Evolutionary conservation across 2,888 invertebrate species (phyloP).

Genomic region (Acanthococcus lagerstroemiae): DNA sequence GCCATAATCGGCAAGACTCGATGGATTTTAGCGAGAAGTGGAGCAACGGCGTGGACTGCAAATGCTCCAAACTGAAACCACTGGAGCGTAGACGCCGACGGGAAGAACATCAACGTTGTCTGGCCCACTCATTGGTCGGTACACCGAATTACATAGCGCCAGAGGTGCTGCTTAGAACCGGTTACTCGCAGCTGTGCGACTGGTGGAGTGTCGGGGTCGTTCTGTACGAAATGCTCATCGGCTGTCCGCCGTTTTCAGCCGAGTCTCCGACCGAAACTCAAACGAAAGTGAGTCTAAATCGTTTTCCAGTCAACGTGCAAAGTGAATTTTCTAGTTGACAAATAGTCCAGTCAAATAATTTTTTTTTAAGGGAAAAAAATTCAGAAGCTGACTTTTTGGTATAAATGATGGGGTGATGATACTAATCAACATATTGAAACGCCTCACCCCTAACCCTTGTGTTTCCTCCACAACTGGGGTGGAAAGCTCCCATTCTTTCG

Average conservation of each 20-base stretch:
- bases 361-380: no score
- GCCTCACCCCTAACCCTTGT: no score
- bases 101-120: constrained; percentile 81
- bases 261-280: constrained; percentile 92
- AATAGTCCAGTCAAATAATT: no score
- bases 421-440: no score
- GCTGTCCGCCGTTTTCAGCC: constrained; percentile 94
- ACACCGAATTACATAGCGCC: constrained; percentile 99
- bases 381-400: no score
- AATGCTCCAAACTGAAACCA: constrained; percentile 65
- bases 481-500: no score
- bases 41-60: constrained; percentile 53
- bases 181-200: constrained; percentile 91
- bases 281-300: constrained; percentile 69
- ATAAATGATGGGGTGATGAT: no score
- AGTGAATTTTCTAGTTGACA: no score
- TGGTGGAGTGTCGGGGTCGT: constrained; percentile 99
- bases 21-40: constrained; percentile 76
- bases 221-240: constrained; percentile 97
- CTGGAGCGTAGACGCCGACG: constrained; percentile 71
- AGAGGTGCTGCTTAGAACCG: constrained; percentile 81
- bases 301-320: no score
- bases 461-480: no score
- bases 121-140: constrained; percentile 96
- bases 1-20: constrained; percentile 89